A percentile compares a stretch with the other conserved stretches of the same genome.
phyloP scores from a whole-genome alignment of 92 coral and sea anemone species.

The Heteractis magnifica region DNA sequence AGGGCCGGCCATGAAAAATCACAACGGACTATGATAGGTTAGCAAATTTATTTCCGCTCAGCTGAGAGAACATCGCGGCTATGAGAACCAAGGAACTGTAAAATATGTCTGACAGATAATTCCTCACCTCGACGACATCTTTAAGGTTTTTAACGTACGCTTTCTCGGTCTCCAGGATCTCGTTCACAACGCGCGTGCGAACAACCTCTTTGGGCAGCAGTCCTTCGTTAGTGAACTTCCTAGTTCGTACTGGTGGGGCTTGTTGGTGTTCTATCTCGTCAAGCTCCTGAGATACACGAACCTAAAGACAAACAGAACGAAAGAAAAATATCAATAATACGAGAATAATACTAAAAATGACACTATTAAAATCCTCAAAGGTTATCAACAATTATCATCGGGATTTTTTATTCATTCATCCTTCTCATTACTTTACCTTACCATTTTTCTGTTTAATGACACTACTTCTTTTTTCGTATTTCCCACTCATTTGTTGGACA shows the following conservation, averaged over 20 bases:
- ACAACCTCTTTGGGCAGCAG: constrained; percentile 75
- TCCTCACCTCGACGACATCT: constrained; percentile 89
- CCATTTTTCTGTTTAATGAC: too few species aligned
- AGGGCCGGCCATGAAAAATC: too few species aligned
- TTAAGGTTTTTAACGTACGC: constrained; percentile 91
- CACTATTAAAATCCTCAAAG: too few species aligned
- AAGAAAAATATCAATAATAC: not conserved
- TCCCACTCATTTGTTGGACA: too few species aligned
- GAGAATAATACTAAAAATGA: too few species aligned
- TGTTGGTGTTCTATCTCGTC: constrained; percentile 67
- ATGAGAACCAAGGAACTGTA: not conserved
- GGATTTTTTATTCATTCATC: too few species aligned
- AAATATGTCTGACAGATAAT: too few species aligned
- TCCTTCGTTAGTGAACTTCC: constrained; percentile 76
- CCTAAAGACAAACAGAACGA: constrained; percentile 31
- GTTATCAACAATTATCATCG: too few species aligned
- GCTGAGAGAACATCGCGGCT: not conserved
- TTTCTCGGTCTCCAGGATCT: constrained; percentile 85
- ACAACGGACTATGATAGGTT: too few species aligned
- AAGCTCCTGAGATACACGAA: constrained; percentile 78
- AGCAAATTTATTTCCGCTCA: not conserved
- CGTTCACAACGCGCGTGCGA: constrained; percentile 85
- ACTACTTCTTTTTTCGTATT: too few species aligned
- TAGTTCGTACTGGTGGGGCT: constrained; percentile 74
- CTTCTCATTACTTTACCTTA: too few species aligned